phyloP scores from a whole-genome alignment of 2,113 vertebrate species.

The Catharus fuscescens region DNA sequence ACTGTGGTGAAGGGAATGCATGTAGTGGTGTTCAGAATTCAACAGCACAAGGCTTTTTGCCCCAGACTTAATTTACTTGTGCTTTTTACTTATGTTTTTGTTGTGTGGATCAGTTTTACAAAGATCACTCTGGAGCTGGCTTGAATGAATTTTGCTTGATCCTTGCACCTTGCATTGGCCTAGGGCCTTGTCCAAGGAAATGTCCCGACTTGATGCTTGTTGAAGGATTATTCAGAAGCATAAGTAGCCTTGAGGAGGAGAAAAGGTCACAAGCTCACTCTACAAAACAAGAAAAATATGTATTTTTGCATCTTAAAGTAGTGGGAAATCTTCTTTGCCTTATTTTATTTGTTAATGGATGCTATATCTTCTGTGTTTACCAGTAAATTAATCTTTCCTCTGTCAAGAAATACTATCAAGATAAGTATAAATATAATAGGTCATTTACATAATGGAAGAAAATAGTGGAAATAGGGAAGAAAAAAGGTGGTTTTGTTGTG shows the following conservation, averaged over 20 bases:
- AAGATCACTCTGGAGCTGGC: conserved; percentile 44
- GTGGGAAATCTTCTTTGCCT: neutral
- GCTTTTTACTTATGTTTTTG: neutral
- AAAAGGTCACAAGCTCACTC: conserved; percentile 55
- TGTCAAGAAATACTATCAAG: neutral
- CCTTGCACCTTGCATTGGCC: conserved; percentile 57
- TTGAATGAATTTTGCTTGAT: conserved; percentile 59
- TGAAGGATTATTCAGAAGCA: conserved; percentile 23
- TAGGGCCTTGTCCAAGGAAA: conserved; percentile 17
- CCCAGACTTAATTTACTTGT: neutral
- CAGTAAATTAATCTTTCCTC: neutral
- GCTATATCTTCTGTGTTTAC: neutral
- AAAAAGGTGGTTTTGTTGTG: neutral
- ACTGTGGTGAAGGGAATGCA: neutral
- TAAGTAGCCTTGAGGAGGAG: conserved; percentile 56
- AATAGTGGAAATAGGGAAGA: neutral
- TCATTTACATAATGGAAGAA: conserved; percentile 20
- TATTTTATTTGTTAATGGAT: neutral
- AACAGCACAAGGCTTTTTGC: neutral
- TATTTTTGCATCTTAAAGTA: neutral
- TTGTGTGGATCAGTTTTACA: conserved; percentile 33
- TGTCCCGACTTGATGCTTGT: neutral
- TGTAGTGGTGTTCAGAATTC: neutral
- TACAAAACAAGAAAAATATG: neutral
- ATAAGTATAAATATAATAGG: neutral